Conservation (phyloP, 2,888 invertebrate genomes). For the Macrosoma leucophasiata region DNA sequence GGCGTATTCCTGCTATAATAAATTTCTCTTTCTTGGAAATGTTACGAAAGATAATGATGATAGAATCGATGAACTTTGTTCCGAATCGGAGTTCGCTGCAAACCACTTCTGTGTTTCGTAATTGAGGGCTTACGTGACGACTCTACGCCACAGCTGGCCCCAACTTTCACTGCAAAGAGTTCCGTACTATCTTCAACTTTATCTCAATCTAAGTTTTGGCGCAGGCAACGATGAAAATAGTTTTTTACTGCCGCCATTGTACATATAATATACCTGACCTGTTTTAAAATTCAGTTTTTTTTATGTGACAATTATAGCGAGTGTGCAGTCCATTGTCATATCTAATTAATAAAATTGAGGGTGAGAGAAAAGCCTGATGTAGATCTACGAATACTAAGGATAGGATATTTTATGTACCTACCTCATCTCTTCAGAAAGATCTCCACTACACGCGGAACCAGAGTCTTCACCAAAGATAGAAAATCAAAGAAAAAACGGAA, state of each 20-base stretch:
- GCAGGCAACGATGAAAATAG: conserved; percentile 47
- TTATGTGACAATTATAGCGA: neutral
- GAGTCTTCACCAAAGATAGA: too few species aligned
- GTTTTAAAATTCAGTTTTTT: too few species aligned
- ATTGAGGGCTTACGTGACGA: conserved; percentile 74
- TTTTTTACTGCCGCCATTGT: too few species aligned
- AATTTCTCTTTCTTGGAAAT: conserved; percentile 32
- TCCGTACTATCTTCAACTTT: conserved; percentile 58
- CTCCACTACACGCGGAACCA: too few species aligned
- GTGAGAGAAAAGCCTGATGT: too few species aligned
- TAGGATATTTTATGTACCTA: too few species aligned
- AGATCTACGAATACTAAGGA: too few species aligned
- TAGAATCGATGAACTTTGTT: conserved; percentile 65
- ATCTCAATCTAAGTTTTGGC: conserved; percentile 66
- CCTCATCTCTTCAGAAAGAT: too few species aligned
- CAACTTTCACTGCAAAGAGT: conserved; percentile 58
- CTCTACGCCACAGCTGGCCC: conserved; percentile 58
- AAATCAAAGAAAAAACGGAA: too few species aligned
- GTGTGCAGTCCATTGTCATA: too few species aligned
- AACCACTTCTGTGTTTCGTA: conserved; percentile 68
- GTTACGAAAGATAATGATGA: conserved; percentile 52
- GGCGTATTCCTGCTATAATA: conserved; percentile 26
- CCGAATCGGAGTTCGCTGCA: conserved; percentile 49
- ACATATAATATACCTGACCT: too few species aligned
- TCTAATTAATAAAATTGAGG: too few species aligned